These are phyloP conservation scores for Mormyrops boulengeri DNA, from an alignment of 2,797 vertebrate species.

Conservation along the genomic window DNA sequence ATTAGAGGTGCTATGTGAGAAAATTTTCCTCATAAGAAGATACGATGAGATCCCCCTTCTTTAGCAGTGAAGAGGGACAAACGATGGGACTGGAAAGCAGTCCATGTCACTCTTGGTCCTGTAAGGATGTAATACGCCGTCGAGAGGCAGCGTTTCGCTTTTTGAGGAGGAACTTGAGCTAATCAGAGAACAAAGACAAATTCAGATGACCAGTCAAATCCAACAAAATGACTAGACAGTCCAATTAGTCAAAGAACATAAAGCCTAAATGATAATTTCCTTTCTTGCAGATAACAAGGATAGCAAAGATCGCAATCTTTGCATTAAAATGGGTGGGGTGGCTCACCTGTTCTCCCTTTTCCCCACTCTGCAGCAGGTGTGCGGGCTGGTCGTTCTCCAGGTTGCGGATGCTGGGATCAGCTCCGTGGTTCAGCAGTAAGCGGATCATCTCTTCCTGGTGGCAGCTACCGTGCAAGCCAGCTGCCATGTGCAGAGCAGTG, in stretches of 20 bases:
- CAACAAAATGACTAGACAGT: background rate
- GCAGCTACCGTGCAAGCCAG: conserved; percentile 70
- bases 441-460: conserved; percentile 73
- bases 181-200: background rate
- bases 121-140: conserved; percentile 62
- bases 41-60: conserved; percentile 42
- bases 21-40: conserved; percentile 41
- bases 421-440: conserved; percentile 69
- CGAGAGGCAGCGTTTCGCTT: conserved; percentile 62
- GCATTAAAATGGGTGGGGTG: background rate
- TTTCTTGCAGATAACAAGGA: background rate
- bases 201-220: background rate
- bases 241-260: background rate
- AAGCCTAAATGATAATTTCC: background rate
- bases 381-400: conserved; percentile 83
- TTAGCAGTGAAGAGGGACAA: conserved; percentile 34
- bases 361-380: conserved; percentile 74
- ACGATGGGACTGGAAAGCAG: conserved; percentile 49
- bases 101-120: conserved; percentile 63
- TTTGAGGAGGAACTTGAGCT: conserved; percentile 74
- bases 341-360: conserved; percentile 70
- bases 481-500: conserved; percentile 87
- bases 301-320: background rate
- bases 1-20: conserved; percentile 24
- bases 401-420: conserved; percentile 79